Conservation (phyloP, 1,140 invertebrate species). For the Spodoptera litura region DNA sequence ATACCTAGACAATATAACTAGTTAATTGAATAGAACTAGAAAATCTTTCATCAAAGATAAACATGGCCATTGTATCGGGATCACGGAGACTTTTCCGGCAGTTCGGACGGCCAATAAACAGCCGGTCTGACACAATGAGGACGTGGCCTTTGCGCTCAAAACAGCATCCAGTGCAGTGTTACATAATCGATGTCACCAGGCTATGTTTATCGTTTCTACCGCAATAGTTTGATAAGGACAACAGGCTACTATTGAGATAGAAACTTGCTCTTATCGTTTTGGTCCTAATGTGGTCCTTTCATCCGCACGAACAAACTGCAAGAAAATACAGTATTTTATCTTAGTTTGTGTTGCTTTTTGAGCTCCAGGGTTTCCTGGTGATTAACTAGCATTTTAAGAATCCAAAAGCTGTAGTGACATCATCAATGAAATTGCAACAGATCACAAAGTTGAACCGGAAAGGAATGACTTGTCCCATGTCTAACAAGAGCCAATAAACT, state of each 20-base stretch:
- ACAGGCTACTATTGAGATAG: no score
- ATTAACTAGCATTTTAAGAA: not conserved
- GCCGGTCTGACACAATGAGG: conserved; percentile 29
- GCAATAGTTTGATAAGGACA: conserved; percentile 4
- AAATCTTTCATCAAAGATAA: not conserved
- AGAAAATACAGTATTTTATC: no score
- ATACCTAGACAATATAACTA: no score
- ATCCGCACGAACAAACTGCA: no score
- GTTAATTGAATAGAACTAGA: not conserved
- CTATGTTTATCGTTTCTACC: conserved; percentile 5
- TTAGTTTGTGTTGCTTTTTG: no score
- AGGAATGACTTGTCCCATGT: conserved; percentile 23
- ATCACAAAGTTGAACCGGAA: conserved; percentile 21
- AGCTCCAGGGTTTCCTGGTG: not conserved
- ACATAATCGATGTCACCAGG: conserved; percentile 16
- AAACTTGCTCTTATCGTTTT: no score
- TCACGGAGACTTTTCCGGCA: conserved; percentile 22
- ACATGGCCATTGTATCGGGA: conserved; percentile 1
- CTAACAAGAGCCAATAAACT: conserved; percentile 30
- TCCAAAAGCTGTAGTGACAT: not conserved
- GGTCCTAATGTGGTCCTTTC: no score
- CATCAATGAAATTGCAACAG: conserved; percentile 13
- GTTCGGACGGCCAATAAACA: conserved; percentile 15
- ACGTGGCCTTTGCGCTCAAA: conserved; percentile 30
- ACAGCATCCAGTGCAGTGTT: not conserved